Conservation (phyloP, 2,797 vertebrate species). For the Lepilemur septentrionalis region DNA sequence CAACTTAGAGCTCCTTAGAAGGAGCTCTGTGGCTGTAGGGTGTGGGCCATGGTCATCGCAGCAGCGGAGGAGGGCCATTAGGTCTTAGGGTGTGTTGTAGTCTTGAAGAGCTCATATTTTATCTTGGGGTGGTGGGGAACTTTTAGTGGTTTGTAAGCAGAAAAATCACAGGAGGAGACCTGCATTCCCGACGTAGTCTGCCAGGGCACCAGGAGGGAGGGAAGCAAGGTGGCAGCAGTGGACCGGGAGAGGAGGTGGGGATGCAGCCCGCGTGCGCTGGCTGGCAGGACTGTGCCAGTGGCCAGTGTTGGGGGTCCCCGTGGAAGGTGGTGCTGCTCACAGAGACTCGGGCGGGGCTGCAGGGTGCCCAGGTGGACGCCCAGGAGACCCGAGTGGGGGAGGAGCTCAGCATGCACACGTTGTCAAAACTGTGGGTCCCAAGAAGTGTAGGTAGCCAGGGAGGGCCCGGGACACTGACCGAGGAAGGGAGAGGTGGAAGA, state of each 20-base stretch:
- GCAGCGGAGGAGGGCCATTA: background rate
- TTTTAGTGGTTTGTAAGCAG: background rate
- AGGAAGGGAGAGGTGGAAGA: background rate
- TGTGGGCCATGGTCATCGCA: background rate
- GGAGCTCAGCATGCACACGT: background rate
- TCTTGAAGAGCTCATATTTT: rapidly evolving
- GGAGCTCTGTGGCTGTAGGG: background rate
- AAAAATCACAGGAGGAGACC: background rate
- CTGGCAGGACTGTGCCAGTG: background rate
- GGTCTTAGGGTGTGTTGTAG: background rate
- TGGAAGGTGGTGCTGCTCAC: background rate
- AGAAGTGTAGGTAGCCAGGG: background rate
- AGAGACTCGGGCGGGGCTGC: background rate
- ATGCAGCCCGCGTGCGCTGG: background rate
- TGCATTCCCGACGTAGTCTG: background rate
- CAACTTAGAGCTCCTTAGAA: no score
- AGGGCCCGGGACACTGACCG: background rate
- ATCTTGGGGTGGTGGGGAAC: background rate
- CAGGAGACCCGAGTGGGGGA: rapidly evolving
- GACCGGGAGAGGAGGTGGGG: background rate
- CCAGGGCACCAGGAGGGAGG: background rate
- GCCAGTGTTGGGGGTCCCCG: no score
- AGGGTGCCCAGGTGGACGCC: background rate
- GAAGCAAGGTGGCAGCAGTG: background rate
- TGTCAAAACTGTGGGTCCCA: background rate